Conservation (phyloP, 2,888 invertebrate genomes). For the Bibio marci region DNA sequence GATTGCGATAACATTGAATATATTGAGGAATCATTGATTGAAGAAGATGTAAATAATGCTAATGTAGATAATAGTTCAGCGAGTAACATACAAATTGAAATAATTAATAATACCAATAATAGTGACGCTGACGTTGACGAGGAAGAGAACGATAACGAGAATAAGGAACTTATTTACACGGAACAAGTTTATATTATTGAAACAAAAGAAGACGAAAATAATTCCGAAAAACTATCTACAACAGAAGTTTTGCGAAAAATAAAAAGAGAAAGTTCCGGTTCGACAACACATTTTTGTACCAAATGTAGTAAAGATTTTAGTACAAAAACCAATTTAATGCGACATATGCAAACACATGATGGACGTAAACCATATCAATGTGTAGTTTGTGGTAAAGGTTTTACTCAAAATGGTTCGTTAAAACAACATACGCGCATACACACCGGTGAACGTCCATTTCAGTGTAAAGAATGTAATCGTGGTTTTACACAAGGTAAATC, state of each 20-base stretch:
- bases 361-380: constrained; percentile 19
- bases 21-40: too few species aligned
- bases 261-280: constrained; percentile 4
- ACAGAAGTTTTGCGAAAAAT: constrained; percentile 1
- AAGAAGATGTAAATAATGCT: too few species aligned
- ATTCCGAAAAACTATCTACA: background rate
- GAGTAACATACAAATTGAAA: too few species aligned
- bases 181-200: too few species aligned
- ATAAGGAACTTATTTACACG: too few species aligned
- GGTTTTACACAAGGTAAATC: constrained; percentile 23
- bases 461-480: constrained; percentile 18
- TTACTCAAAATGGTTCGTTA: constrained; percentile 20
- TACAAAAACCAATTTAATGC: constrained; percentile 21
- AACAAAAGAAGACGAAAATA: background rate
- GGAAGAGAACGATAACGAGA: background rate
- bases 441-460: constrained; percentile 20
- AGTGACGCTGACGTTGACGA: background rate
- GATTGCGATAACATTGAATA: too few species aligned
- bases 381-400: constrained; percentile 17
- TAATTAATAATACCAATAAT: too few species aligned
- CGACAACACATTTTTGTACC: constrained; percentile 14
- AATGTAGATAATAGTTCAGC: too few species aligned
- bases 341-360: constrained; percentile 20
- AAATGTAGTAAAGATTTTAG: constrained; percentile 22
- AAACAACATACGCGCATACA: constrained; percentile 23